Conservation (phyloP, 2,888 invertebrate genomes). For the Eubasilissa splendida region DNA sequence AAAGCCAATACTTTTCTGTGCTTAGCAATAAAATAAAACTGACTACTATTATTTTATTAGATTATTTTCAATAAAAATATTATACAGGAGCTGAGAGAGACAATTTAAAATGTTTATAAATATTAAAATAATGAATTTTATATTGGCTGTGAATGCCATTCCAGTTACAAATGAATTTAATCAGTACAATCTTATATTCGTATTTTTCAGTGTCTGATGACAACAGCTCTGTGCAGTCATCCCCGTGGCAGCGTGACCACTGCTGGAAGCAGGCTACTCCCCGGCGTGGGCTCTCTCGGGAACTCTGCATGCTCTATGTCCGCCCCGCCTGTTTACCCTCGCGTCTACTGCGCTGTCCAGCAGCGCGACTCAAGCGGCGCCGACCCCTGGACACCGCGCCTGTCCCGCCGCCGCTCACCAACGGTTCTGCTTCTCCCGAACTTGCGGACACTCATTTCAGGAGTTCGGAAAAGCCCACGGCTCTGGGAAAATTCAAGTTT, state of each 20-base stretch:
- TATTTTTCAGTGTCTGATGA: slow-evolving; percentile 84
- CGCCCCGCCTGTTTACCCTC: slow-evolving; percentile 72
- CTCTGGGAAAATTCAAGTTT: slow-evolving; percentile 56
- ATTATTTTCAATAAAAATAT: no score
- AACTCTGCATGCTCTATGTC: slow-evolving; percentile 81
- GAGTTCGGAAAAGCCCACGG: slow-evolving; percentile 64
- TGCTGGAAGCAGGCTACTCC: slow-evolving; percentile 90
- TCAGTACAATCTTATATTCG: no score
- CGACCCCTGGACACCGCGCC: slow-evolving; percentile 75
- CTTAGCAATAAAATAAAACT: no score
- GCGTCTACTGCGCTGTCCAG: slow-evolving; percentile 66
- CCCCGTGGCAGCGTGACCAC: slow-evolving; percentile 92
- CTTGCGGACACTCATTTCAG: slow-evolving; percentile 50
- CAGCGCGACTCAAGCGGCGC: slow-evolving; percentile 74
- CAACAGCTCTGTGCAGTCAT: slow-evolving; percentile 91
- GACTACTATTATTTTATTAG: no score
- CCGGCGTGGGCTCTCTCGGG: slow-evolving; percentile 80
- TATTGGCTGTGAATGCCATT: no score
- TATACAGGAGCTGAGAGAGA: no score
- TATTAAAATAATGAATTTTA: no score
- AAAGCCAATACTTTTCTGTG: no score
- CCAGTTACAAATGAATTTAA: no score
- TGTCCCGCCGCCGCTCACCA: slow-evolving; percentile 59
- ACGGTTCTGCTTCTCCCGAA: slow-evolving; percentile 62
- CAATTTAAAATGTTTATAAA: no score